Conservation (phyloP, 2,888 invertebrate species). For the Portevinia maculata region DNA sequence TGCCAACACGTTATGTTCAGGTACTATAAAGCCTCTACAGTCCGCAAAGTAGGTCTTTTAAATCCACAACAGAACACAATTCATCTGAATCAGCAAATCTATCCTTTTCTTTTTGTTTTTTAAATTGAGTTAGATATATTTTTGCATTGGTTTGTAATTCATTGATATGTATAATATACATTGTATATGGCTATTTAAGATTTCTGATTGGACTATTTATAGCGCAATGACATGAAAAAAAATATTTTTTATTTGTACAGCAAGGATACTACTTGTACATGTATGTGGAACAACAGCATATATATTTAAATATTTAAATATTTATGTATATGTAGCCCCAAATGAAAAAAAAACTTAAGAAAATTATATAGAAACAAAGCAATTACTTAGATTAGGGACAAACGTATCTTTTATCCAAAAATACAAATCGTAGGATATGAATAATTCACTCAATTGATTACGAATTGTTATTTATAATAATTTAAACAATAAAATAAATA, state of each 20-base stretch:
- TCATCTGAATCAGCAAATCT: constrained; percentile 69
- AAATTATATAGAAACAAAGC: constrained; percentile 47
- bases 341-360: constrained; percentile 14
- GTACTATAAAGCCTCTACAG: constrained; percentile 28
- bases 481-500: constrained; percentile 45
- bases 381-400: constrained; percentile 61
- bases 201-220: constrained; percentile 68
- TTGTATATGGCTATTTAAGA: constrained; percentile 60
- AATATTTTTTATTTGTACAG: constrained; percentile 56
- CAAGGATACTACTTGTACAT: no score
- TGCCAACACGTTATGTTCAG: constrained; percentile 54
- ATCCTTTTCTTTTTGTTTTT: constrained; percentile 52
- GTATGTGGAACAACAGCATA: constrained; percentile 14
- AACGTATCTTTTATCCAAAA: constrained; percentile 50
- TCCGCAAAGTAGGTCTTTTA: constrained; percentile 33
- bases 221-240: constrained; percentile 51
- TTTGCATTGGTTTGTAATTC: constrained; percentile 70
- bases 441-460: constrained; percentile 44
- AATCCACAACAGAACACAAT: constrained; percentile 57
- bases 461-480: constrained; percentile 70
- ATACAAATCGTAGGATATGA: constrained; percentile 28
- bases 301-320: constrained; percentile 50
- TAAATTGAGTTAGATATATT: constrained; percentile 35
- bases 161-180: constrained; percentile 66
- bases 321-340: constrained; percentile 29